Percentiles rank a stretch among this genome's conserved stretches.
Evolutionary conservation across 2,888 invertebrate species (phyloP).

Genomic region (Julus scanicus): DNA sequence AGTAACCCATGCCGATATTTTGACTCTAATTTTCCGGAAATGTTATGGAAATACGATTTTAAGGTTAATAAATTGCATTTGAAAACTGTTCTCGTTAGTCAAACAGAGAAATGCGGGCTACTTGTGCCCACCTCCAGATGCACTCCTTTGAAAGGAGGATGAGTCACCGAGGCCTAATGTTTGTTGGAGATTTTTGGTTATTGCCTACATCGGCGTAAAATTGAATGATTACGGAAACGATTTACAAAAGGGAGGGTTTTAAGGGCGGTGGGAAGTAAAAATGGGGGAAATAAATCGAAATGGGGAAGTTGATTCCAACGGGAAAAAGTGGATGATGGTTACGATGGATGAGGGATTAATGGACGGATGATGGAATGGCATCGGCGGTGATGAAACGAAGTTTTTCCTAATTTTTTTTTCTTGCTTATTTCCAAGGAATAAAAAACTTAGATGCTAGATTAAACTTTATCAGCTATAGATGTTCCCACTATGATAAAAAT

Average conservation of each 20-base stretch:
- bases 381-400: background rate
- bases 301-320: background rate
- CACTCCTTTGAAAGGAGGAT: background rate
- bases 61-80: slow-evolving; percentile 1
- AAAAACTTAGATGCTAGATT: background rate
- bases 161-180: slow-evolving; percentile 31
- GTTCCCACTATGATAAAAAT: background rate
- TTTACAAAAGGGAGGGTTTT: slow-evolving; percentile 41
- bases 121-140: background rate
- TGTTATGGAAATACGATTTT: background rate
- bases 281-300: slow-evolving; percentile 16
- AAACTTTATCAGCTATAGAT: background rate
- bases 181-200: slow-evolving; percentile 37
- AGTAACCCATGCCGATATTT: background rate
- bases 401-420: background rate
- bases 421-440: slow-evolving; percentile 5
- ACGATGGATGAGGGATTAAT: slow-evolving; percentile 23
- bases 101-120: background rate
- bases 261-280: background rate
- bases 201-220: slow-evolving; percentile 49
- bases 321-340: slow-evolving; percentile 1
- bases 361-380: slow-evolving; percentile 17
- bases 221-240: slow-evolving; percentile 44
- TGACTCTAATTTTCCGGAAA: slow-evolving; percentile 23
- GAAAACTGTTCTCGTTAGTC: background rate